Conservation (phyloP, 2,113 vertebrate genomes). For the Pantherophis guttatus region DNA sequence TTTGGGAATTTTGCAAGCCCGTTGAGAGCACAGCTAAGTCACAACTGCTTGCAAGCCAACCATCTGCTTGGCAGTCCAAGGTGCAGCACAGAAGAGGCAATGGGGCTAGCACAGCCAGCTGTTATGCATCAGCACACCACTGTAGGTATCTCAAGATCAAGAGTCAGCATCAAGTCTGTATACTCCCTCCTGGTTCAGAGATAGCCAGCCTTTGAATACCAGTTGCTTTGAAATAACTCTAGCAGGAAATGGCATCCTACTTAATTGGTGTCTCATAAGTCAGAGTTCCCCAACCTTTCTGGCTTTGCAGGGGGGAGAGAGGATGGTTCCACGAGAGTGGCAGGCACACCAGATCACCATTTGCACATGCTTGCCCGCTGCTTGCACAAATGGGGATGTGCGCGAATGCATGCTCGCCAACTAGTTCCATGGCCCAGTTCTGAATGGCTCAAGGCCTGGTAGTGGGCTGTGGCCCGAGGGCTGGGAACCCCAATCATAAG, state of each 20-base stretch:
- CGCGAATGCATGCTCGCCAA: fast-evolving
- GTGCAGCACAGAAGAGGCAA: not conserved
- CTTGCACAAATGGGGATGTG: not conserved
- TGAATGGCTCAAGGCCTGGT: too few species aligned
- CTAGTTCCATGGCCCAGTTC: too few species aligned
- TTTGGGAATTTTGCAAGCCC: not conserved
- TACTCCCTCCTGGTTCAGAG: not conserved
- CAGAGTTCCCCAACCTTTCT: not conserved
- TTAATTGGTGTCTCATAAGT: not conserved
- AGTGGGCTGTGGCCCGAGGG: too few species aligned
- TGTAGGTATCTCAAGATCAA: not conserved
- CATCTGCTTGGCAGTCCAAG: not conserved
- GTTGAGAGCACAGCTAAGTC: not conserved
- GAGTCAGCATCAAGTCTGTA: not conserved
- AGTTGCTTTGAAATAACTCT: not conserved
- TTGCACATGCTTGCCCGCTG: not conserved
- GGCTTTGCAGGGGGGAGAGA: not conserved
- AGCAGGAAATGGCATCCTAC: not conserved
- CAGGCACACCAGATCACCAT: not conserved
- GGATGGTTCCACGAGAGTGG: not conserved
- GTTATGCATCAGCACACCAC: not conserved
- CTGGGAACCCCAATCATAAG: not conserved
- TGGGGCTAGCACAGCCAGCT: not conserved
- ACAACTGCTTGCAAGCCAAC: not conserved
- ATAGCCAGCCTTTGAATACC: not conserved